Evolutionary conservation across 2,888 invertebrate genomes (phyloP).

Genomic region (Lycaena phlaeas): DNA sequence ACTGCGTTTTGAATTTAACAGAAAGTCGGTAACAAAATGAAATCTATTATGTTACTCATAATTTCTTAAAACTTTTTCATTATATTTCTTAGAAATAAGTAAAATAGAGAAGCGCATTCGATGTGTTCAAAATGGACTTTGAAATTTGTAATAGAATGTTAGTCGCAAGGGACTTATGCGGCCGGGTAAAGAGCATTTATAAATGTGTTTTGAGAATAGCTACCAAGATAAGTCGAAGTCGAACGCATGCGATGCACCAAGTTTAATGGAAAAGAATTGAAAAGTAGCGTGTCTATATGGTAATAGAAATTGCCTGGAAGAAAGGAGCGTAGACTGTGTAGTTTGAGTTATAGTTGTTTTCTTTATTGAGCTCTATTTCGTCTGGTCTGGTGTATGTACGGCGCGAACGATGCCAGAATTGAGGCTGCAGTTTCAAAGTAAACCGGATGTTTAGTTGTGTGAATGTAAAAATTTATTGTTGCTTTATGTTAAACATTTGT

Average conservation of each 20-base stretch:
- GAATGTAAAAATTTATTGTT: conserved; percentile 38
- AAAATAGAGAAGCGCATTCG: conserved; percentile 10
- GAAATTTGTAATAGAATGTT: conserved; percentile 64
- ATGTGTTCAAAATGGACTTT: conserved; percentile 47
- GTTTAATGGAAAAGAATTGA: conserved; percentile 74
- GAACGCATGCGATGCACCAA: conserved; percentile 68
- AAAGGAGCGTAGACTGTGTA: conserved; percentile 67
- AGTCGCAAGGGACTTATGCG: conserved; percentile 57
- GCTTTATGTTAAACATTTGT: conserved; percentile 6
- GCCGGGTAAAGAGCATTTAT: conserved; percentile 67
- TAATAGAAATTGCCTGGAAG: conserved; percentile 73
- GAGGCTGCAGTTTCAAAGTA: conserved; percentile 37
- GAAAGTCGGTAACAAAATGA: not conserved
- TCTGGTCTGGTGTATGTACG: conserved; percentile 29
- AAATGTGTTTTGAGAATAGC: conserved; percentile 66
- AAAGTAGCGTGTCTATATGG: conserved; percentile 73
- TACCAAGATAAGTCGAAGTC: conserved; percentile 45
- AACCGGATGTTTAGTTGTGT: conserved; percentile 45
- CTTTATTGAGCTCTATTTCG: conserved; percentile 65
- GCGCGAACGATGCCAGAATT: conserved; percentile 12
- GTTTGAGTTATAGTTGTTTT: conserved; percentile 68
- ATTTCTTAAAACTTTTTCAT: not conserved
- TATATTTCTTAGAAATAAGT: not conserved
- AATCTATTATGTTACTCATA: not conserved
- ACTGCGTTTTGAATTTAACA: too few species aligned